Evolutionary conservation across 1,140 invertebrate genomes (phyloP).

Genomic region (Leptonema lineaticorne): DNA sequence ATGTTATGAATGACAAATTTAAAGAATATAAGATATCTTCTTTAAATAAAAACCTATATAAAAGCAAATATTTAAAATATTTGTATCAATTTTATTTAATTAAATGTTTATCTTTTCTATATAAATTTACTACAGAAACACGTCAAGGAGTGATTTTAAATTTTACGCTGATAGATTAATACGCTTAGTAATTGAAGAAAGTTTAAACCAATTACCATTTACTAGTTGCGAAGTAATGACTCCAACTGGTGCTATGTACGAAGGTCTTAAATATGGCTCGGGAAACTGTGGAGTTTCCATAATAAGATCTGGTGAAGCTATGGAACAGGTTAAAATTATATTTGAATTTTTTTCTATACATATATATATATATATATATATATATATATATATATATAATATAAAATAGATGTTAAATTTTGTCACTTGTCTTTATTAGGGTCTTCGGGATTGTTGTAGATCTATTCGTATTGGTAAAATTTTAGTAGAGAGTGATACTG

Average conservation of each 20-base stretch:
- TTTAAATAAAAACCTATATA: no score
- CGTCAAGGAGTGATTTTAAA: slow-evolving; percentile 93
- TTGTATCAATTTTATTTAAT: no score
- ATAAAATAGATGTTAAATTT: slow-evolving; percentile 29
- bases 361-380: no score
- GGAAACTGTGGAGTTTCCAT: slow-evolving; percentile 99
- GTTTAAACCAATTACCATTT: slow-evolving; percentile 95
- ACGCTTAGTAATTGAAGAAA: slow-evolving; percentile 96
- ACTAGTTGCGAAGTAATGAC: slow-evolving; percentile 85
- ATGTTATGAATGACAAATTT: no score
- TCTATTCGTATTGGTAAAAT: slow-evolving; percentile 98
- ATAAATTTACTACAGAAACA: slow-evolving; percentile 71
- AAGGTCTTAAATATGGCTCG: slow-evolving; percentile 90
- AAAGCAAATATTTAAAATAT: no score
- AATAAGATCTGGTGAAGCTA: slow-evolving; percentile 92
- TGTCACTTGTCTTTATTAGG: slow-evolving; percentile 56
- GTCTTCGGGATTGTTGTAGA: slow-evolving; percentile 93
- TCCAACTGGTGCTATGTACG: slow-evolving; percentile 86
- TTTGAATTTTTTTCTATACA: no score
- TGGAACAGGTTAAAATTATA: slow-evolving; percentile 89
- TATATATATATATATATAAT: slow-evolving; percentile 12
- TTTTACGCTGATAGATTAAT: slow-evolving; percentile 97
- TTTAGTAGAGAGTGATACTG: slow-evolving; percentile 93
- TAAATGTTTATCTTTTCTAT: slow-evolving; percentile 36
- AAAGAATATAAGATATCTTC: no score